Base-by-base conservation (phyloP, 2,888 invertebrate genomes). In the Polydesmus complanatus region DNA sequence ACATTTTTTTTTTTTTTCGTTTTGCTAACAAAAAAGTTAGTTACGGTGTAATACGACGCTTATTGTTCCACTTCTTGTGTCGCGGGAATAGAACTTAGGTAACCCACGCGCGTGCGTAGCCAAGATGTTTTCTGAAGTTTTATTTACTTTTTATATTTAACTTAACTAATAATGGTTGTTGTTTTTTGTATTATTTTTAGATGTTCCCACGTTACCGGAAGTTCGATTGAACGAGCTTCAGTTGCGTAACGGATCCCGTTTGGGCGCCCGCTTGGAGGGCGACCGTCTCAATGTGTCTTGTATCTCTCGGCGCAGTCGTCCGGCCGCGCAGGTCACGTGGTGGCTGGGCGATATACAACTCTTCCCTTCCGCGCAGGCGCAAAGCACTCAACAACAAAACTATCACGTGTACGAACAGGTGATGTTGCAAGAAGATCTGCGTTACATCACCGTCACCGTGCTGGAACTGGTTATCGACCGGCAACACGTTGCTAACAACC, bases 401-500 rank as follows among this genome's bases (percentile, higher is more conserved):
- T 59, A 27, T 27, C 14, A 23, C 50, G 21, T 59, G 27, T 27
- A 59, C 22, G 59, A 59, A 23, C 51, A 59, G 18, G 19, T 50
- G 23, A 48, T 26, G 21, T 51, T 58, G 48, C 58, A 58, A 49
- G 58, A 58, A 22, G 58, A 58, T 51, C 53, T 26, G 27, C 50
- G 47, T 21, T 59, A 19, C 19, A 27, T 47, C n/a, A 54, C 37
- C 26, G 26, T 53, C 27, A 59, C 51, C 22, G 1, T 51, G 2
- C 54, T 59, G 5, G 52, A 52, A 47, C 59, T 59, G 21, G 53
- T 47, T 21, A 22, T 59, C 26, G 49, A 25, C 52, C 26, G 59
- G 26, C 27, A 54, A 21, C 59, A 59, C 21, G 47, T 58, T 23
- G 50, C 27, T 27, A 47, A 59, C 23, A 59, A 22, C 47, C 80